Conservation (phyloP, 2,888 invertebrate species). For the Teleogryllus oceanicus region DNA sequence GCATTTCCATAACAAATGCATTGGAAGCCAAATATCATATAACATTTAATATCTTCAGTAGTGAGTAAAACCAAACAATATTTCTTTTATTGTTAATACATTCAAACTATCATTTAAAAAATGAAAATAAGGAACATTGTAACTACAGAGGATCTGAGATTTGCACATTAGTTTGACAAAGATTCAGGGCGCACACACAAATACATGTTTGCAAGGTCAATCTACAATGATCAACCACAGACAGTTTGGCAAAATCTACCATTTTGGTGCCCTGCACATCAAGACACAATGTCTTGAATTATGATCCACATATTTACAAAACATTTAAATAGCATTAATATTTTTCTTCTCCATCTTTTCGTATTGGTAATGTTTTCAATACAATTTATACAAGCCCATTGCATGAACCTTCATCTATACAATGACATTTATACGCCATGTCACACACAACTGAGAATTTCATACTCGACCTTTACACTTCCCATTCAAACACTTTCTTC, state of each 20-base stretch:
- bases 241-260: constrained; percentile 20
- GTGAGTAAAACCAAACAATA: neutral
- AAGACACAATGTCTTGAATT: neutral
- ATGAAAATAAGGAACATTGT: constrained; percentile 9
- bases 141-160: constrained; percentile 18
- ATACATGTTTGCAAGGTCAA: constrained; percentile 20
- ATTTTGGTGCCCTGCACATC: neutral
- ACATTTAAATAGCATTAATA: constrained; percentile 32
- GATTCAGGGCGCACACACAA: constrained; percentile 22
- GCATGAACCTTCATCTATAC: constrained; percentile 11
- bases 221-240: constrained; percentile 23
- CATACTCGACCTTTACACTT: neutral
- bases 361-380: constrained; percentile 22
- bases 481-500: neutral
- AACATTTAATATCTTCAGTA: neutral
- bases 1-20: neutral
- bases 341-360: constrained; percentile 23
- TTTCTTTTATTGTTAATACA: neutral
- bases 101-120: constrained; percentile 2
- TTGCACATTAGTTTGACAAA: constrained; percentile 18
- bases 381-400: neutral
- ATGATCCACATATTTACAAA: constrained; percentile 33
- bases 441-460: neutral
- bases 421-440: neutral
- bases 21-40: neutral